Conservation (phyloP, 2,888 invertebrate genomes). For the Tupiocoris notatus region DNA sequence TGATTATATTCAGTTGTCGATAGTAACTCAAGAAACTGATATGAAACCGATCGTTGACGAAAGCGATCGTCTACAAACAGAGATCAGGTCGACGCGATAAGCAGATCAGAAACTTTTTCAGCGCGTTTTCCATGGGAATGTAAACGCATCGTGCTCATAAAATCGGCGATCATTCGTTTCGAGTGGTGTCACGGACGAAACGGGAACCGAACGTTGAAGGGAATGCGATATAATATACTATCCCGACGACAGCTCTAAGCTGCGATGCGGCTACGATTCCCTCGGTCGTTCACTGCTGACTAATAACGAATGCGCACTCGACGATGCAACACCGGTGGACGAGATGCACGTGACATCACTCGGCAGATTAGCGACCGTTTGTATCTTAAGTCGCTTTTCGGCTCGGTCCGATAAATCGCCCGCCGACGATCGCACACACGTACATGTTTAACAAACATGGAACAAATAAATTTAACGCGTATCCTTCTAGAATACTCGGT, state of each 20-base stretch:
- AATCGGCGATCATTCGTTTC: too few relatives aligned
- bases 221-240: neutral
- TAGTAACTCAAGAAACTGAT: too few relatives aligned
- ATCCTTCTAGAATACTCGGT: slow-evolving; percentile 26
- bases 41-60: too few relatives aligned
- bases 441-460: neutral
- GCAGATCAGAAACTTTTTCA: too few relatives aligned
- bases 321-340: neutral
- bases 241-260: neutral
- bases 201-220: too few relatives aligned
- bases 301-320: neutral
- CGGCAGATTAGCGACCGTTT: neutral
- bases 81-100: too few relatives aligned
- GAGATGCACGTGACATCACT: neutral
- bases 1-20: too few relatives aligned
- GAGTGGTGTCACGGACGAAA: too few relatives aligned
- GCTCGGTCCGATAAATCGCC: neutral
- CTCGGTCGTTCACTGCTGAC: neutral
- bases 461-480: slow-evolving; percentile 30
- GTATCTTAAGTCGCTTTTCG: neutral
- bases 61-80: too few relatives aligned
- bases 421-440: neutral
- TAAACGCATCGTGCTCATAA: too few relatives aligned
- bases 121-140: too few relatives aligned
- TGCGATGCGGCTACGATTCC: neutral